These are phyloP conservation scores for Athene noctua DNA, from an alignment of 2,113 vertebrate species.

Conservation along the genomic window DNA sequence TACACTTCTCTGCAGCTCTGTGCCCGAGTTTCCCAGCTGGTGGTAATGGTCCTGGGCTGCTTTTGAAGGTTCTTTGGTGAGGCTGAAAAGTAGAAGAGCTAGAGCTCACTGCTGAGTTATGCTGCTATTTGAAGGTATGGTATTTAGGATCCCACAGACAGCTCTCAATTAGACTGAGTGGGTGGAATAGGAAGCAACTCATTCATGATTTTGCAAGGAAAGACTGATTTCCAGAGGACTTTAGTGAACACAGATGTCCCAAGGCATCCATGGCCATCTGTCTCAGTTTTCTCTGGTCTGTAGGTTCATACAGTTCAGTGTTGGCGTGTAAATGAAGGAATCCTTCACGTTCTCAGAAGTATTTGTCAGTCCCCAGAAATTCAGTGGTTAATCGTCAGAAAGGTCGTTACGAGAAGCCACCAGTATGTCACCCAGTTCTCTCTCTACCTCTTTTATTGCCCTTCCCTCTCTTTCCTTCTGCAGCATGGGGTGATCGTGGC, in stretches of 20 bases:
- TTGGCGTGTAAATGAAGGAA: neutral
- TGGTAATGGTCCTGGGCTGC: neutral
- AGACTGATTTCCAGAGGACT: neutral
- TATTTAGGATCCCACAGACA: neutral
- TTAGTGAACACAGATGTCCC: conserved; percentile 2
- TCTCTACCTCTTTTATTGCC: neutral
- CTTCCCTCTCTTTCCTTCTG: neutral
- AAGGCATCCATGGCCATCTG: neutral
- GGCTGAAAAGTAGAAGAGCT: neutral
- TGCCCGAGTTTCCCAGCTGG: neutral
- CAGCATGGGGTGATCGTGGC: conserved; percentile 96
- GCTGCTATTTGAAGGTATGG: neutral
- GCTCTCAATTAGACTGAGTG: neutral
- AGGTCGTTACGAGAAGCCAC: rapidly evolving
- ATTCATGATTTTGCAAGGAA: neutral
- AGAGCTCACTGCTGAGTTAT: neutral
- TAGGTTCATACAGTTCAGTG: neutral
- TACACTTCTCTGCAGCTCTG: neutral
- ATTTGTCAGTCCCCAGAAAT: neutral
- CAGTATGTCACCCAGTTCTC: neutral
- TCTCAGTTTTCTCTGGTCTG: neutral
- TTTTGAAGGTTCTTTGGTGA: neutral
- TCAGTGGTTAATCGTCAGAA: neutral
- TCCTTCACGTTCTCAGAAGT: neutral
- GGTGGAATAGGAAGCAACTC: conserved; percentile 33